Conservation (phyloP, 2,797 vertebrate species). For the Apogon hyalosoma region DNA sequence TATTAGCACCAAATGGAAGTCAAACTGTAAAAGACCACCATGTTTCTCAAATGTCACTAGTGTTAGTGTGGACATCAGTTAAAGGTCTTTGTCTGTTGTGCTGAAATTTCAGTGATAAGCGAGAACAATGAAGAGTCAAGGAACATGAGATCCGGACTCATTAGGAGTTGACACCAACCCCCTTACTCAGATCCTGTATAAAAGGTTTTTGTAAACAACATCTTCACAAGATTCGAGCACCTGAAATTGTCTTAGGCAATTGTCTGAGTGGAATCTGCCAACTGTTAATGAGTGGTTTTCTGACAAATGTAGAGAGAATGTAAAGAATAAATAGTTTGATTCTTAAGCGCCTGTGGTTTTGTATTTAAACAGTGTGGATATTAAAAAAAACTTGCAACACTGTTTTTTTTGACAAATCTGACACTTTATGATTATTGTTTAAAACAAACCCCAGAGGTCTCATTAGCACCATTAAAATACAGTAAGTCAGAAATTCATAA, state of each 20-base stretch:
- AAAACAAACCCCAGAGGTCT: slow-evolving; percentile 48
- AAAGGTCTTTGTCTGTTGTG: slow-evolving; percentile 39
- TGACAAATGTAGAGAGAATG: slow-evolving; percentile 46
- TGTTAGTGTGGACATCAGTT: slow-evolving; percentile 61
- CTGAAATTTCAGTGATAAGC: slow-evolving; percentile 37
- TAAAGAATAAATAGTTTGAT: slow-evolving; percentile 33
- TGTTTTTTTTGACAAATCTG: slow-evolving; percentile 40
- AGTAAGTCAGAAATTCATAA: slow-evolving; percentile 68
- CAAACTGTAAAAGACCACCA: slow-evolving; percentile 44
- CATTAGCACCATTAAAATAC: slow-evolving; percentile 82
- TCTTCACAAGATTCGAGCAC: slow-evolving; percentile 63
- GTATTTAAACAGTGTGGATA: slow-evolving; percentile 45
- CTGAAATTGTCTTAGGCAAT: slow-evolving; percentile 52
- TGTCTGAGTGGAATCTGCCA: slow-evolving; percentile 46
- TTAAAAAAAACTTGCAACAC: slow-evolving; percentile 37
- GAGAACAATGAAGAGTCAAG: slow-evolving; percentile 47
- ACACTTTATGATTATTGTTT: slow-evolving; percentile 58
- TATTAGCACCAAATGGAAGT: slow-evolving; percentile 75
- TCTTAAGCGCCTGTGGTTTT: slow-evolving; percentile 41
- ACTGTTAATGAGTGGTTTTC: slow-evolving; percentile 64
- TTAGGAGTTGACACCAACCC: slow-evolving; percentile 51
- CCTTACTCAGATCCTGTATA: slow-evolving; percentile 64
- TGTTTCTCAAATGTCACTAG: slow-evolving; percentile 53
- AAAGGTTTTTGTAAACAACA: slow-evolving; percentile 72
- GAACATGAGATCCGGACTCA: slow-evolving; percentile 49